Evolutionary conservation across 2,113 vertebrate genomes (phyloP), one percentile per base, ranked within the genome.

Genomic region (Cyprinodon brontotheroides): DNA sequence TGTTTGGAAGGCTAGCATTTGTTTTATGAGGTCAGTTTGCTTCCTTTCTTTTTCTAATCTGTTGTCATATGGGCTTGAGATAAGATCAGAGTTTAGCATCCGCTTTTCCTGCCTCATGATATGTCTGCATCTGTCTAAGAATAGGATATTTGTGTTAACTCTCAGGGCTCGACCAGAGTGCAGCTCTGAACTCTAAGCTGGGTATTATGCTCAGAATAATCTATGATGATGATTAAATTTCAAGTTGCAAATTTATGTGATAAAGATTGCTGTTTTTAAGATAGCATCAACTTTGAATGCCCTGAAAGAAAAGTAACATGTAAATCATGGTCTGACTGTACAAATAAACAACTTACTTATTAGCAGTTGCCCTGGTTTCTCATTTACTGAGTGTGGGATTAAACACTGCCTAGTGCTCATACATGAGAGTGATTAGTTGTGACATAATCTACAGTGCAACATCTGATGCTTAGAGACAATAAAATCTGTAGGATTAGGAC

Each of bases 41-140:
- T 57, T 74, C 41, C 63, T 80, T 60, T 75, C 65, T 68, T 65
- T 12, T 11, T 85, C 10, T 87, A 82, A 87, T 90, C 85, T 86
- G 70, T 75, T 62, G 48, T 81, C 67, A 74, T 68, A 62, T 14
- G 10, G 61, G 13, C 15, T 43, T 20, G 43, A 84, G 78, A 72
- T 86, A 61, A 88, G 77, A 61, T 50, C 50, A 22, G 64, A 80
- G 6, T 84, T 82, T 22, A 75, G n/a, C 60, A 61, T 78, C 68
- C 70, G 43, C 69, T 22, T 36, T 47, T 81, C 22, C 22, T 67
- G 78, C 73, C 62, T 47, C 57, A 47, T 75, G 65, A 78, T 67
- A 85, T 61, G 67, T 86, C 70, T 71, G 75, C 85, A 75, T 90
- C 76, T 74, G 69, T 70, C 72, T 59, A 61, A 65, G 65, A 76